Base-by-base conservation (phyloP, 2,113 vertebrate species). In the Himantopus leucocephalus region DNA sequence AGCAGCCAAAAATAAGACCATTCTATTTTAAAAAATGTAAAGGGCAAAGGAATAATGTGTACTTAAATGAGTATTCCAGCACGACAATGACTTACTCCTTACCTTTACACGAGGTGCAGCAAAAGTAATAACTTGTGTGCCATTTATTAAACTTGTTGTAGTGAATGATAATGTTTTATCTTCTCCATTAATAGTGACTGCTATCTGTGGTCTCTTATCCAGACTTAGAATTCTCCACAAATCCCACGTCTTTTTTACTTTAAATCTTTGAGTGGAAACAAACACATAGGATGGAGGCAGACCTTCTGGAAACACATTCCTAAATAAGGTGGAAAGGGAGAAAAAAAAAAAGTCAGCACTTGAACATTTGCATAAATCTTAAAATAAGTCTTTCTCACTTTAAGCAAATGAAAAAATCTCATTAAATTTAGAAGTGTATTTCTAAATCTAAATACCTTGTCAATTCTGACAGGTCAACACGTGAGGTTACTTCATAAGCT, bases 281-380 rank as follows among this genome's bases (percentile, higher is more conserved):
- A 99, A 99, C 24, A 99, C 99, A 83, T 99, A 99, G 8, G 99
- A 99, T 66, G 99, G 99, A 85, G 99, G 99, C 68, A 99, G 98
- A 45, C 99, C 99, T 97, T 99, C 99, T 77, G 99, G 99, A 94
- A 99, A 99, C 85, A 99, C 98, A 86, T 97, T 97, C 96, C 99
- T 99, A 84, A 64, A 95, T 50, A 70, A 66, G 82, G 34, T 2
- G 2, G 15, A 62, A 86, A 12, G 2, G 15, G 22, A 1, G 4
- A 5, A 39, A 39, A 35, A 26, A 47, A 79, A 66, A 34, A 83
- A 55, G 18, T 64, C 34, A 78, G 18, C 24, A 53, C 7, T n/a
- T 75, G 47, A 91, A 52, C 6, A 63, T 45, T 91, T 14, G 8
- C 27, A 84, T 58, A 47, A 81, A 90, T 85, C 79, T 56, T 96